Evolutionary conservation across 2,888 invertebrate species (phyloP), one percentile per base, ranked within the genome.

Genomic region (Pristionchus exspectatus): DNA sequence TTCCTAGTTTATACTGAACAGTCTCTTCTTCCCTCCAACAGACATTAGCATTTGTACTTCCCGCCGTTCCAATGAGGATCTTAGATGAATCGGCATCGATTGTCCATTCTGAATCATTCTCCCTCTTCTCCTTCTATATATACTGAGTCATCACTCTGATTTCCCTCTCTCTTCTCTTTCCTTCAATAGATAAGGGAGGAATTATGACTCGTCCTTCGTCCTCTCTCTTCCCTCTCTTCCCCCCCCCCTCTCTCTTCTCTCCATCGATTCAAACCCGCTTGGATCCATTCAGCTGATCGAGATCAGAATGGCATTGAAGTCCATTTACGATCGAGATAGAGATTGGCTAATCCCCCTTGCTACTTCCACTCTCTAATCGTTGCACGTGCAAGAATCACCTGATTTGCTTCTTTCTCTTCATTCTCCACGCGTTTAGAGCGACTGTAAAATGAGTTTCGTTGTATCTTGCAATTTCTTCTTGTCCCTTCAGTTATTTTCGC

Each of bases 171-270:
- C 86, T 66, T 56, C 56, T 44, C 87, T 72, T 30, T 69, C 87
- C 69, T 66, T 87, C 87, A 5, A 86, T 66, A 66, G 63, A 86
- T 86, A 86, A 86, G 69, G 59, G 84, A 18, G 54, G 86, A 86
- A 86, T 86, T 86, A 66, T 86, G 66, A 66, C 69, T 86, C 63
- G 69, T 86, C 86, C 84, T 59, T 86, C 85, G 63, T 18, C 86
- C 16, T 50, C 86, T 27, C 59, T n/a, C 44, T 33, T 59, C 33
- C 21, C 12, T 1, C 12, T 50, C 44, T 9, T 74, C 24, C 66
- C 10, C 59, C 33, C 44, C 33, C 85, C 33, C 24, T 50, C 56
- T 74, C 21, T n/a, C 50, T 21, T 81, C 50, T 81, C 83, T 83
- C 83, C 54, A 83, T 83, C 83, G 83, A 83, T 83, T 83, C 83